Conservation (phyloP, 2,113 vertebrate species). For the Oreochromis tanganicae region DNA sequence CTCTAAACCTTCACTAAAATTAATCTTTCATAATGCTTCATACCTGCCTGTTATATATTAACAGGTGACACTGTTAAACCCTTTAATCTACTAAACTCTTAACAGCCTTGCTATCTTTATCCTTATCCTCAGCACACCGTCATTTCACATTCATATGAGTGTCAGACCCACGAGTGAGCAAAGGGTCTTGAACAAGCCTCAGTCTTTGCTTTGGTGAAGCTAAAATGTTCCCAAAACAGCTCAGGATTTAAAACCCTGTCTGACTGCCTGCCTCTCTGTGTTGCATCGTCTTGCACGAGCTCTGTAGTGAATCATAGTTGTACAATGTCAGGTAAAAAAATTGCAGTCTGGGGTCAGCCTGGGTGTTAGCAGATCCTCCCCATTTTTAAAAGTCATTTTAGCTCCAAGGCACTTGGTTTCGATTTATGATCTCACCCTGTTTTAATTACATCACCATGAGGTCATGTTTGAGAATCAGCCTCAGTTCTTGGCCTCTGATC, state of each 20-base stretch:
- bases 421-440: background rate
- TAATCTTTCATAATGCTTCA: background rate
- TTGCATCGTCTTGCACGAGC: background rate
- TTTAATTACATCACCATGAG: constrained; percentile 6
- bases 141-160: background rate
- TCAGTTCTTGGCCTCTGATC: background rate
- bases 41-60: background rate
- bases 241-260: background rate
- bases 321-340: background rate
- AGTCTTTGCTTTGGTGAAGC: background rate
- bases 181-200: background rate
- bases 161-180: background rate
- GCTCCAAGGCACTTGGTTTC: background rate
- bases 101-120: background rate
- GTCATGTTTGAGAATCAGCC: background rate
- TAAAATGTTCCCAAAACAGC: background rate
- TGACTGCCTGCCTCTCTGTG: background rate
- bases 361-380: background rate
- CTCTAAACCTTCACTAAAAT: background rate
- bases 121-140: background rate
- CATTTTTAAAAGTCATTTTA: background rate
- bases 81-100: background rate
- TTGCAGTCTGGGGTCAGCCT: background rate
- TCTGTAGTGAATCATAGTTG: background rate
- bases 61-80: background rate